Conservation (phyloP, 2,797 vertebrate species). For the Moxostoma hubbsi region DNA sequence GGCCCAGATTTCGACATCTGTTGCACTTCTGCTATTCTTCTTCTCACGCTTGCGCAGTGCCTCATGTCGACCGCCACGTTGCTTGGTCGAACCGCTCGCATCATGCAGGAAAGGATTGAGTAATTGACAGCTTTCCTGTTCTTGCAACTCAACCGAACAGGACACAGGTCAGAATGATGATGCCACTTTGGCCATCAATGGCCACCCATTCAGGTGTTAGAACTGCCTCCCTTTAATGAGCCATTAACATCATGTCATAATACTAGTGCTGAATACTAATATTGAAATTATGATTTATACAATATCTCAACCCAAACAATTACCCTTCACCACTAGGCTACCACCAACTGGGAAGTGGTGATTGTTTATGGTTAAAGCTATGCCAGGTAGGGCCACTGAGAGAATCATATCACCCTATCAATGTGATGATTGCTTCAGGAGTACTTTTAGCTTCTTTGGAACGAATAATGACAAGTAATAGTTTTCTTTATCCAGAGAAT, state of each 20-base stretch:
- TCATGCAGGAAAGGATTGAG: slow-evolving; percentile 75
- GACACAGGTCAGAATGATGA: slow-evolving; percentile 25
- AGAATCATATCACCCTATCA: too few relatives aligned
- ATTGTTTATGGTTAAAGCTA: too few relatives aligned
- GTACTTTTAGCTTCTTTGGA: too few relatives aligned
- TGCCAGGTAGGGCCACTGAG: too few relatives aligned
- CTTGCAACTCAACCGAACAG: slow-evolving; percentile 68
- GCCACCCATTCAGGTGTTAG: not conserved
- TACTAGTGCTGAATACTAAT: too few relatives aligned
- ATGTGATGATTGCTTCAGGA: too few relatives aligned
- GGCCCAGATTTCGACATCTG: slow-evolving; percentile 79
- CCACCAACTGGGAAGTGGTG: too few relatives aligned
- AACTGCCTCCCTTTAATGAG: not conserved
- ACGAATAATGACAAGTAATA: too few relatives aligned
- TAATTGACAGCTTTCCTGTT: slow-evolving; percentile 67
- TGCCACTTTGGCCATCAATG: not conserved
- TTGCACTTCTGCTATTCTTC: slow-evolving; percentile 81
- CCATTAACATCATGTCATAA: not conserved
- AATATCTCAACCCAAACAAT: too few relatives aligned
- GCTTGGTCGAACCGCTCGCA: slow-evolving; percentile 58
- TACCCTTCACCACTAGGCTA: too few relatives aligned
- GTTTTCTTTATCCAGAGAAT: too few relatives aligned
- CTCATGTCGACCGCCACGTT: slow-evolving; percentile 66
- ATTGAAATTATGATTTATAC: too few relatives aligned
- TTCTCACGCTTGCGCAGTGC: slow-evolving; percentile 68